Percentiles rank a stretch among this genome's conserved stretches.
Evolutionary conservation across 2,113 vertebrate species (phyloP).

Genomic region (Oncorhynchus masou): DNA sequence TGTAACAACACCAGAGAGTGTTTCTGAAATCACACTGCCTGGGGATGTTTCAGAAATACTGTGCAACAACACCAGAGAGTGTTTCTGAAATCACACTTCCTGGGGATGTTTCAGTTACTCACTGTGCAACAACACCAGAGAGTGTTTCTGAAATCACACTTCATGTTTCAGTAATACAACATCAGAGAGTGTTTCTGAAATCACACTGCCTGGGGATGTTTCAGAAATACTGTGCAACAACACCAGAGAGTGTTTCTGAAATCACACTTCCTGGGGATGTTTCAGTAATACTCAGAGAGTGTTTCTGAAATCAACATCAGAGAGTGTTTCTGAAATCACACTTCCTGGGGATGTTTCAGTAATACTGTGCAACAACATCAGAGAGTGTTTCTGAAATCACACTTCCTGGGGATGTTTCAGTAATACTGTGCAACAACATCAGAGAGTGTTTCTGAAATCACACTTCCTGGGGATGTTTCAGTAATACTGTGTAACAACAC

Average conservation of each 20-base stretch:
- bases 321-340: no score
- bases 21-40: no score
- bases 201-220: conserved; percentile 29
- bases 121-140: conserved; percentile 31
- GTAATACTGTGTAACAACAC: conserved; percentile 30
- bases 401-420: conserved; percentile 32
- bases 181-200: no score
- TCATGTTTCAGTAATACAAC: conserved; percentile 31
- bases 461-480: conserved; percentile 32
- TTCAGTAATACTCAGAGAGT: conserved; percentile 45
- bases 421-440: conserved; percentile 29
- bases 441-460: no score
- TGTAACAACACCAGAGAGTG: no score
- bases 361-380: conserved; percentile 29
- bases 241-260: no score
- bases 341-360: conserved; percentile 32
- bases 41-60: conserved; percentile 33
- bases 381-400: no score
- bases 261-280: conserved; percentile 28
- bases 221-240: conserved; percentile 31
- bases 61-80: no score
- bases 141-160: not conserved
- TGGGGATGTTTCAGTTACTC: not conserved
- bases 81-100: conserved; percentile 29
- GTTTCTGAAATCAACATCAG: no score